Evolutionary conservation across 2,888 invertebrate genomes (phyloP).

Genomic region (Peribatodes rhomboidaria): DNA sequence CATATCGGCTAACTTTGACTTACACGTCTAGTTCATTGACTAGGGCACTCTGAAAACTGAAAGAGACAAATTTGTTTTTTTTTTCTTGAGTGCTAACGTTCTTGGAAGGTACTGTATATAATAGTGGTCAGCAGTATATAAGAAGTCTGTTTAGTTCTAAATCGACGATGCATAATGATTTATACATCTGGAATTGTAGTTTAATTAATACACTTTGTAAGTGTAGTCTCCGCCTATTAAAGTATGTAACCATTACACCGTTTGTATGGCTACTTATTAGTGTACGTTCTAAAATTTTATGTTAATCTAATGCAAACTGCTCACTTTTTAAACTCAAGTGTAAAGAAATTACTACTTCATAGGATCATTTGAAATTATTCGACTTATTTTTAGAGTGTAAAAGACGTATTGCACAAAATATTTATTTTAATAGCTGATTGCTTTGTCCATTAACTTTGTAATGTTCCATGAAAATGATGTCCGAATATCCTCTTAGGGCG

Average conservation of each 20-base stretch:
- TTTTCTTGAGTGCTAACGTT: background rate
- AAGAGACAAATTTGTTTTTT: background rate
- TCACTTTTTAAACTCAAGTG: constrained; percentile 51
- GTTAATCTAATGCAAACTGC: constrained; percentile 71
- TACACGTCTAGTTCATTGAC: background rate
- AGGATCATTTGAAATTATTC: constrained; percentile 23
- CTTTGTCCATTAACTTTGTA: constrained; percentile 54
- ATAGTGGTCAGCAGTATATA: constrained; percentile 55
- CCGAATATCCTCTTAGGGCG: constrained; percentile 64
- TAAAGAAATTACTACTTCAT: constrained; percentile 45
- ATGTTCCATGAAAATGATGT: constrained; percentile 53
- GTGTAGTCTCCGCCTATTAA: constrained; percentile 86
- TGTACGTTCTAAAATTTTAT: constrained; percentile 79
- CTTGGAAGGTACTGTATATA: constrained; percentile 28
- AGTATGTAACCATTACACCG: constrained; percentile 81
- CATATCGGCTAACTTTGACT: background rate
- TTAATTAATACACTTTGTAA: constrained; percentile 84
- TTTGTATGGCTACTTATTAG: constrained; percentile 82
- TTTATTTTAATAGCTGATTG: constrained; percentile 49
- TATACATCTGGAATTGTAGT: constrained; percentile 84
- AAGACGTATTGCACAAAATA: constrained; percentile 47
- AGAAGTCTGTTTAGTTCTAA: constrained; percentile 78
- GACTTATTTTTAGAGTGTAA: constrained; percentile 38
- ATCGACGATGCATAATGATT: constrained; percentile 81
- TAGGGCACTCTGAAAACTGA: background rate